Evolutionary conservation across 1,140 invertebrate species (phyloP).

Genomic region (Leptinotarsa texana): DNA sequence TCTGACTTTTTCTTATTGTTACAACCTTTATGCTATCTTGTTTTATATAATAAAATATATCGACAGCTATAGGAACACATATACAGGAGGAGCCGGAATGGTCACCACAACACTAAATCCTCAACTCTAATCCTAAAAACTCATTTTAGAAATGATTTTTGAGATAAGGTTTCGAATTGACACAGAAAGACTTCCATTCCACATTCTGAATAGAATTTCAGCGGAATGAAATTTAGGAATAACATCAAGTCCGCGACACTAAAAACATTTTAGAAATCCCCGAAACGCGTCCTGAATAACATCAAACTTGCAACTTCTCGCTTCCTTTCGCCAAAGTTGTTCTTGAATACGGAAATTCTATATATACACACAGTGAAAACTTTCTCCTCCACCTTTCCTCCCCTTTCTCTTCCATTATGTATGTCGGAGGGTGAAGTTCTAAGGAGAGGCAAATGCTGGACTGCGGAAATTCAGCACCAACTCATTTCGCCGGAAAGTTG

Average conservation of each 20-base stretch:
- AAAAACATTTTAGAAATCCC: conserved; percentile 34
- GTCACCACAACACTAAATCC: no score
- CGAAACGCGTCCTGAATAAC: conserved; percentile 41
- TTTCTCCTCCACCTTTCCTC: conserved; percentile 31
- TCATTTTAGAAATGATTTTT: no score
- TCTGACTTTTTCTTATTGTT: no score
- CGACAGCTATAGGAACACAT: no score
- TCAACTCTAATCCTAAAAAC: no score
- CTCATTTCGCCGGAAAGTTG: not conserved
- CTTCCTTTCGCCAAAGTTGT: conserved; percentile 36
- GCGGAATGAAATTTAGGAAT: not conserved
- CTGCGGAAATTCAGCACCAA: not conserved
- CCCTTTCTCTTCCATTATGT: conserved; percentile 39
- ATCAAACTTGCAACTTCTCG: conserved; percentile 41
- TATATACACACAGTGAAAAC: conserved; percentile 35
- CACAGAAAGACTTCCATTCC: not conserved
- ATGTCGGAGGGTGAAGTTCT: conserved; percentile 35
- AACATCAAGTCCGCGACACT: conserved; percentile 24
- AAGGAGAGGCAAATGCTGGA: conserved; percentile 3
- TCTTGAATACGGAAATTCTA: conserved; percentile 44
- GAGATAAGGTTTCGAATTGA: no score
- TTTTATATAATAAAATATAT: no score
- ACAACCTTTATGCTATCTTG: no score
- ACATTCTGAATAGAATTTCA: not conserved
- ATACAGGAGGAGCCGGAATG: no score